phyloP scores from a whole-genome alignment of 30 jellyfish, hydroid and myxozoan genomes.

The Mastigias papua region DNA sequence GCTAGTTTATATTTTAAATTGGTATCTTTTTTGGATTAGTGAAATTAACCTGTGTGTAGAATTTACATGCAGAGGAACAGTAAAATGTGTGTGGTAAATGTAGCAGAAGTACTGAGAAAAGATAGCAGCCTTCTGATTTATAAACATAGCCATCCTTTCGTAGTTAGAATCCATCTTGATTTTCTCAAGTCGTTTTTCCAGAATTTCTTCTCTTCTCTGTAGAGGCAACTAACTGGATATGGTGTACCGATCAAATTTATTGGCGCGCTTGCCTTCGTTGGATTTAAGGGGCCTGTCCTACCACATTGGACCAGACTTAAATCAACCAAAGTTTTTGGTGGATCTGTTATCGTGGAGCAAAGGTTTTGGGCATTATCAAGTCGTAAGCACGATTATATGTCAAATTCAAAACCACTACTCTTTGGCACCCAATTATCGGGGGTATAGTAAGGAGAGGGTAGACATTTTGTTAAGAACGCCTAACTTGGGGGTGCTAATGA shows the following conservation, averaged over 20 bases:
- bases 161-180: not conserved
- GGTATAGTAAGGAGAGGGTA: no score
- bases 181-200: not conserved
- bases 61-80: no score
- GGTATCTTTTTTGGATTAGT: no score
- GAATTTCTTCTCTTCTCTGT: not conserved
- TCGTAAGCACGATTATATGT: conserved; percentile 22
- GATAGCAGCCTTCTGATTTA: no score
- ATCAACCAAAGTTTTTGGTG: conserved; percentile 9
- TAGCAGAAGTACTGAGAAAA: no score
- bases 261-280: conserved; percentile 62
- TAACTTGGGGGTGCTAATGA: no score
- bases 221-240: conserved; percentile 44
- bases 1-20: no score
- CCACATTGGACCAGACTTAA: conserved; percentile 44
- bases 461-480: no score
- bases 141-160: not conserved
- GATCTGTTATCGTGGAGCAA: not conserved
- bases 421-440: no score
- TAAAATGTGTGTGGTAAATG: no score
- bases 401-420: not conserved
- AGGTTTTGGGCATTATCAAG: conserved; percentile 65
- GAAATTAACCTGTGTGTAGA: no score
- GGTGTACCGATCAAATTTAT: not conserved
- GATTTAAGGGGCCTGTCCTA: conserved; percentile 50